Base-by-base conservation (phyloP, 1,140 invertebrate species). In the Drosophila sechellia region DNA sequence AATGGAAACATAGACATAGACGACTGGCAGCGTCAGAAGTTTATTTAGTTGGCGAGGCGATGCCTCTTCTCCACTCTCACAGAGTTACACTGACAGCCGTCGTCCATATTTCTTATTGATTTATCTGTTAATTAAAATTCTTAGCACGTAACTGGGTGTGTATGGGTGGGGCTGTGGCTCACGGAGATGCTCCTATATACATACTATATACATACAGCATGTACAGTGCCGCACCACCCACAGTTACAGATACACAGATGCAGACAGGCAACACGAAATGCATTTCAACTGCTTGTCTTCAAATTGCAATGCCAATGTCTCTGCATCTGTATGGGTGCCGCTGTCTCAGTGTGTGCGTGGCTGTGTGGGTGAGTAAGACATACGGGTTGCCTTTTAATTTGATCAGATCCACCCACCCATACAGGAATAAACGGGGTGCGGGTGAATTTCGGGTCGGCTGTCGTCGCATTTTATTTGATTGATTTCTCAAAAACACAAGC, bases 111-210 rank as follows among this genome's bases (percentile, higher is more conserved):
- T 89, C 84, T 89, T 89, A 89, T 89, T 89, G 84, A 89, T 89
- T 89, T 89, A 89, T 89, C 84, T 89, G 84, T 89, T 89, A 89
- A 89, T 89, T 89, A 89, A 89, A 89, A 89, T 89, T 89, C 84
- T 83, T 90, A 90, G 84, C 84, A 89, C 84, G 84, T 90, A 89
- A 79, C 68, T 57, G 76, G 76, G 76, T 87, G 78, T 69, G 56
- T 71, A 56, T 69, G 73, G 74, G 73, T 45, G 69, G 64, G 56
- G 66, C 52, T 31, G 13, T 22, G 15, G 20, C 60, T 15, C 55
- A 43, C 35, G 46, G 63, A 78, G 57, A 77, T 77, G 52, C 71
- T 59, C 40, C 48, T 53, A 20, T 37, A 52, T 50, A 66, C 50
- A 65, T 34, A 43, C 31, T 35, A 52, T 27, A 59, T 42, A 66